A percentile compares a stretch with the other conserved stretches of the same genome.
Conservation (phyloP, 1,140 invertebrate genomes). For the Phortica variegata region DNA sequence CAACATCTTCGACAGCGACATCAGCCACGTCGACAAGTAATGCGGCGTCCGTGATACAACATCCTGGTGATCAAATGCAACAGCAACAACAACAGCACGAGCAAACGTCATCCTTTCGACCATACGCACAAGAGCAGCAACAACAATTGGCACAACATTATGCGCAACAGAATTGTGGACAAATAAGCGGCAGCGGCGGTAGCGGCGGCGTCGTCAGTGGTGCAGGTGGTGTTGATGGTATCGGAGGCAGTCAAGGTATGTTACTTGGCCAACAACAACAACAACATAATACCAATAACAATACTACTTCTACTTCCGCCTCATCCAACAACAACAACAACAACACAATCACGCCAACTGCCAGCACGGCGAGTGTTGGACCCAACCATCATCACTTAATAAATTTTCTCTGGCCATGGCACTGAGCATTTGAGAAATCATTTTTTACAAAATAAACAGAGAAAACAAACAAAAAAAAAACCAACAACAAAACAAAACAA, state of each 20-base stretch:
- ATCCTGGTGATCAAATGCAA: slow-evolving; percentile 37
- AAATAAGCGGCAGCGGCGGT: slow-evolving; percentile 29
- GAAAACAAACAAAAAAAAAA: slow-evolving; percentile 31
- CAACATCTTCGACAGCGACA: too few species aligned
- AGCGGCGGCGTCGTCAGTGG: slow-evolving; percentile 9
- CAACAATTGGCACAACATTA: slow-evolving; percentile 36
- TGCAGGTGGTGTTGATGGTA: slow-evolving; percentile 13
- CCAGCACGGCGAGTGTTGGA: slow-evolving; percentile 16
- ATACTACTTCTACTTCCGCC: slow-evolving; percentile 45
- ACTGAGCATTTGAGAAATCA: slow-evolving; percentile 9
- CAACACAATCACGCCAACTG: slow-evolving; percentile 30
- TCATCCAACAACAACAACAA: slow-evolving; percentile 52
- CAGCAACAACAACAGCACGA: too few species aligned
- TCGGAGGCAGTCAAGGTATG: slow-evolving; percentile 53
- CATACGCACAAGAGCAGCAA: slow-evolving; percentile 44
- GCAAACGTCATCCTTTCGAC: slow-evolving; percentile 44
- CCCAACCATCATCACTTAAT: slow-evolving; percentile 54
- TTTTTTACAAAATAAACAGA: slow-evolving; percentile 7
- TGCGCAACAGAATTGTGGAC: slow-evolving; percentile 46
- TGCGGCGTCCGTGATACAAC: slow-evolving; percentile 45
- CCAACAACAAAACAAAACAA: slow-evolving; percentile 1
- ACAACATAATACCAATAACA: slow-evolving; percentile 51
- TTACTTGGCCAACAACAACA: slow-evolving; percentile 48
- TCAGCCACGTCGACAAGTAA: slow-evolving; percentile 26
- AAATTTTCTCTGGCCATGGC: slow-evolving; percentile 55